Evolutionary conservation across 1,140 invertebrate genomes (phyloP), one percentile per base, ranked within the genome.

Genomic region (Theocolax elegans): DNA sequence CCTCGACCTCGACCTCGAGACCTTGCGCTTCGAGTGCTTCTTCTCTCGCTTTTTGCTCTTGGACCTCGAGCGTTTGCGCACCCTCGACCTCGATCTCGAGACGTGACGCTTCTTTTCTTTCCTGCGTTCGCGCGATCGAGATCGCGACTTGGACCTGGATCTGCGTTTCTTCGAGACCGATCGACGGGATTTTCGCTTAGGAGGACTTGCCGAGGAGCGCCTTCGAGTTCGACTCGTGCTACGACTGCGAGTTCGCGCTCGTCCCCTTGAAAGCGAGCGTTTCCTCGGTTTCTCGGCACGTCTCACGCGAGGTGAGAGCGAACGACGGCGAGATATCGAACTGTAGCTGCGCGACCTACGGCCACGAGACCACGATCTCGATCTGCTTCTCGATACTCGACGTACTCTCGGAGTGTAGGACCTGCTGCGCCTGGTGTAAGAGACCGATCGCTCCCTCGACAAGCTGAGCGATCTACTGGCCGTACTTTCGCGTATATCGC

Each of bases 401-500:
- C 53, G 51, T 0, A 12, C 21, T 12, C 29, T 25, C 1, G 70
- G 70, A 1, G 56, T 44, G 27, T 80, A 82, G 0, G 83, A 85
- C n/a, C 81, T 74, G 59, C 79, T 81, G 17, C 73, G 67, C 15
- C 78, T 76, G 10, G 73, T 54, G 12, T 72, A 49, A 2, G 75
- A 70, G 10, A 69, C 56, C 7, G 75, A 75, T 4, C 64, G 58
- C 12, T 67, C 66, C 13, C 77, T 59, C 15, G 77, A 78, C 6
- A 78, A 56, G 12, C 75, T 85, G 21, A 82, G 76, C 23, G 83
- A 84, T 51, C 83, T 81, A 49, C 85, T 87, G 15, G 81, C 73
- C 1, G 84, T 87, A 44, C 79, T 76, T 6, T 83, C 81, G 19
- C 84, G 74, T 23, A 90, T 87, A 81, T 94, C 93, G n/a, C 93